Evolutionary conservation across 1,140 invertebrate genomes (phyloP).

Genomic region (Schlechtendalia chinensis): DNA sequence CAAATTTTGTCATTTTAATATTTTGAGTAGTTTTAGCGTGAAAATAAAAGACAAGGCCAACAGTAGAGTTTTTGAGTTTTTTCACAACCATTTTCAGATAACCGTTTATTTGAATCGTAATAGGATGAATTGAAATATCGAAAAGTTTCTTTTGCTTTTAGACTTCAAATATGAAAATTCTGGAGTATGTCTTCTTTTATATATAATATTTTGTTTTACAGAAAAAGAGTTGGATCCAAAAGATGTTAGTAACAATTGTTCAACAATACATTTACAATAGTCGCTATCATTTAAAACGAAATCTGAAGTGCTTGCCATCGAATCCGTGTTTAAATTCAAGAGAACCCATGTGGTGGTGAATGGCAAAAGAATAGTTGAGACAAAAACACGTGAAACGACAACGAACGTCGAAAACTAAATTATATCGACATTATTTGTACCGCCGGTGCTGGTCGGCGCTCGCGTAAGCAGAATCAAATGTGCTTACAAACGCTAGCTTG

Average conservation of each 20-base stretch:
- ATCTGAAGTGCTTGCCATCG: neutral
- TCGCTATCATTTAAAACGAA: neutral
- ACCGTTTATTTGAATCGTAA: slow-evolving; percentile 11
- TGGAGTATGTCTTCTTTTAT: slow-evolving; percentile 2
- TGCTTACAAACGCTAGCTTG: no score
- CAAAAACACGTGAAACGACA: no score
- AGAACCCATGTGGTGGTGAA: no score
- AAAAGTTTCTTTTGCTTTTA: neutral
- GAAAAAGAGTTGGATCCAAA: neutral
- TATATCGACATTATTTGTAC: no score
- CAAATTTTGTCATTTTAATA: no score
- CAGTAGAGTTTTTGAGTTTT: slow-evolving; percentile 8
- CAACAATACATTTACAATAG: no score
- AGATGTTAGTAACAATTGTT: no score
- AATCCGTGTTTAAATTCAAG: neutral
- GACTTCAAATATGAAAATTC: neutral
- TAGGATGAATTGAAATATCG: neutral
- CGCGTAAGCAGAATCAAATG: no score
- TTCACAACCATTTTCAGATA: slow-evolving; percentile 8
- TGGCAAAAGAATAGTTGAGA: no score
- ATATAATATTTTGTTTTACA: slow-evolving; percentile 27
- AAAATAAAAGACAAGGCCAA: slow-evolving; percentile 25
- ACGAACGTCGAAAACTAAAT: no score
- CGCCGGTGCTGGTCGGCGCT: no score
- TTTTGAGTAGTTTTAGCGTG: no score